A percentile compares a stretch with the other conserved stretches of the same genome.
phyloP scores from a whole-genome alignment of 2,797 vertebrate species.

The Gephyroberyx darwinii region DNA sequence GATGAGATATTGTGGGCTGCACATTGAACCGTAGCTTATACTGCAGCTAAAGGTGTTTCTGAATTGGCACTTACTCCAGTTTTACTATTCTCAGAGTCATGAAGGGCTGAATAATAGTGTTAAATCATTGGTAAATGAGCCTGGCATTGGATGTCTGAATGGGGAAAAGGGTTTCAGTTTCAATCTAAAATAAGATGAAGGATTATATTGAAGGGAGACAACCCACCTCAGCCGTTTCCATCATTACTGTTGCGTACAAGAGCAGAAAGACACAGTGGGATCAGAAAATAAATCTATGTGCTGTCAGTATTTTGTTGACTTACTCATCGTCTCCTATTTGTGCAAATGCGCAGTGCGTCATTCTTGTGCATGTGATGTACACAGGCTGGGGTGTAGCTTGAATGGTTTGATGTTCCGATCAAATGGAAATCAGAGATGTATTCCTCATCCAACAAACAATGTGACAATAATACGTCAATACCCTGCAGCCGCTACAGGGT shows the following conservation, averaged over 20 bases:
- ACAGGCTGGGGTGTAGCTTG: slow-evolving; percentile 21
- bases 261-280: slow-evolving; percentile 18
- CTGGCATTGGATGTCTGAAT: neutral
- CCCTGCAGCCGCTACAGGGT: neutral
- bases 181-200: slow-evolving; percentile 21
- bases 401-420: slow-evolving; percentile 6
- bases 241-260: slow-evolving; percentile 26
- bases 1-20: slow-evolving; percentile 3
- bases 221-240: slow-evolving; percentile 9
- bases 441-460: slow-evolving; percentile 16
- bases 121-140: slow-evolving; percentile 16
- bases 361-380: slow-evolving; percentile 27
- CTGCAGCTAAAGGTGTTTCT: slow-evolving; percentile 11
- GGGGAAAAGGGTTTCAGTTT: slow-evolving; percentile 21
- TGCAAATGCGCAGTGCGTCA: slow-evolving; percentile 47
- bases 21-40: slow-evolving; percentile 2
- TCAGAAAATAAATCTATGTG: slow-evolving; percentile 40
- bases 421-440: neutral
- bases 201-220: slow-evolving; percentile 6
- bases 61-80: slow-evolving; percentile 8
- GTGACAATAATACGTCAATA: too few relatives aligned
- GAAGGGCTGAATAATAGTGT: slow-evolving; percentile 17
- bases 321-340: slow-evolving; percentile 15
- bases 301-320: slow-evolving; percentile 14
- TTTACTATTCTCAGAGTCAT: slow-evolving; percentile 31